Evolutionary conservation across 2,888 invertebrate species (phyloP), one percentile per base, ranked within the genome.

Genomic region (Galeruca laticollis): DNA sequence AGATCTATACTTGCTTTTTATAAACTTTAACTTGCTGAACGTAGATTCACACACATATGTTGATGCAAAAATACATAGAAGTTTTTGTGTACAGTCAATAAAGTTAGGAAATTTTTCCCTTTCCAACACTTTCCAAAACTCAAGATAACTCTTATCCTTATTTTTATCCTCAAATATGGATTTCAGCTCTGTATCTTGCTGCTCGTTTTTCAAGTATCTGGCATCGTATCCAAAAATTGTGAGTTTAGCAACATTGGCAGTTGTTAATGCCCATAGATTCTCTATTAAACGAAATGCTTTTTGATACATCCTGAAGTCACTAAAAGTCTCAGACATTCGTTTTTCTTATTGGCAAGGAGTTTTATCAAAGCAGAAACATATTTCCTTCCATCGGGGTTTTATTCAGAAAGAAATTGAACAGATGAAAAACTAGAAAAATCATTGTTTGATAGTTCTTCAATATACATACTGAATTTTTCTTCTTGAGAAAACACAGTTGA

Each of bases 221-320:
- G 54, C 26, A 13, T 54, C 31, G 31, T 54, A 54, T 54, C 54
- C 54, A 31, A 54, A 54, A 54, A 54, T 18, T 18, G 51, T 5
- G 2, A 51, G 47, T 9, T 47, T 5, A 5, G 47, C 47, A 9
- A 47, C 13, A 47, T 47, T 47, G 3, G 5, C 47, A 6, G 54
- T 54, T 54, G 54, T 54, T 31, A 54, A 31, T 54, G 54, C n/a
- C 54, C 54, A 54, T 54, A 31, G 54, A 31, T 54, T 54, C n/a
- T 54, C 54, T 31, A 54, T 31, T 31, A 54, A 54, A 31, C 54
- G 54, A 51, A 51, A 18, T 51, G 51, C 18, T 11, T 51, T 4
- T 18, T 51, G 18, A 18, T 18, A 51, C 51, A 18, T 51, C 51
- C 51, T 51, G 51, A 51, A 51, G 20, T 51, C 51, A 51, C 51